Base-by-base conservation (phyloP, 2,113 vertebrate genomes). In the Dasyprocta punctata region DNA sequence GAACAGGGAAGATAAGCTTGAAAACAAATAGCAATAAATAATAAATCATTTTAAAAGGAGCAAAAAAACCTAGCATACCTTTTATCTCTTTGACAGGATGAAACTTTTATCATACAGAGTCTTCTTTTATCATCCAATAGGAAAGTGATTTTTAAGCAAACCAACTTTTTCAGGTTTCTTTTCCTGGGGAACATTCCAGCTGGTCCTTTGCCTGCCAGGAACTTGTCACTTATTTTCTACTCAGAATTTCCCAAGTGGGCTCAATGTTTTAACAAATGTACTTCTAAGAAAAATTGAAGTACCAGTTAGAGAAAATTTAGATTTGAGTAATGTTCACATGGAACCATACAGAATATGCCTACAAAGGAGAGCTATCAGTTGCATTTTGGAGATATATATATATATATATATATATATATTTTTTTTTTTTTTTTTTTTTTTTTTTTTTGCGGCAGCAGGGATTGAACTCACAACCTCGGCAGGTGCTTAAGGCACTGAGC, bases 241-340 rank as follows among this genome's bases (percentile, higher is more conserved):
- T 97, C 90, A 95, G 96, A 4, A 93, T 97, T 95, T 84, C 93
- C 84, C 60, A 77, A 86, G 56, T 97, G 67, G n/a, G 88, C 89
- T 97, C 91, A 96, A 67, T 97, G 94, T 96, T 98, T 98, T 96
- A 97, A 96, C 97, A 98, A 97, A 96, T 98, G 97, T 97, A 96
- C 97, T 98, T 98, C 98, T 97, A 97, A 97, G 96, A 96, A 90
- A 94, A 95, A 90, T 88, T 90, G 77, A 96, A 97, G 93, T 63
- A 58, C 47, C 36, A 65, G 82, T 94, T 83, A 73, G 22, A 91
- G 82, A 54, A 96, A 89, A 88, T 88, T 96, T 85, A 95, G 92
- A 92, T 90, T 92, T 96, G 60, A 92, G 61, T 88, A 96, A 90
- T 61, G 83, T n/a, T 89, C 80, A 81, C 38, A 60, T 61, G 91